Evolutionary conservation across 2,888 invertebrate genomes (phyloP).

Genomic region (Timandra comae): DNA sequence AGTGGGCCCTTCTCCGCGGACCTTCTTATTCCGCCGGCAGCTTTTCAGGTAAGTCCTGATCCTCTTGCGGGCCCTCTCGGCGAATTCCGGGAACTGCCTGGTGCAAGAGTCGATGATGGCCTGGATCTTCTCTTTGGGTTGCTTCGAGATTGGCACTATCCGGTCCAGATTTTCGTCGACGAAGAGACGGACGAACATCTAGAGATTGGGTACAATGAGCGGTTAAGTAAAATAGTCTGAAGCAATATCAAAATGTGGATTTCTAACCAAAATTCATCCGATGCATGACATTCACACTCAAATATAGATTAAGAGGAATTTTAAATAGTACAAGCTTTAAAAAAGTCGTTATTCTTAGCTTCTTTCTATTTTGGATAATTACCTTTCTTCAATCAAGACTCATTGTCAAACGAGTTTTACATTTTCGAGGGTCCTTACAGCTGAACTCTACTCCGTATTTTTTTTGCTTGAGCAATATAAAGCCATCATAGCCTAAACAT

Average conservation of each 20-base stretch:
- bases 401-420: too few species aligned
- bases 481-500: too few species aligned
- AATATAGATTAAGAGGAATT: too few species aligned
- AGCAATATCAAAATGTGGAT: background rate
- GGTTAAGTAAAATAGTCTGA: conserved; percentile 6
- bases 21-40: conserved; percentile 94
- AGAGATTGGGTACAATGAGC: conserved; percentile 26
- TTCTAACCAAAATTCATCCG: too few species aligned
- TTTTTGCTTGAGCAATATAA: too few species aligned
- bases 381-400: too few species aligned
- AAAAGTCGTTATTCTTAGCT: too few species aligned
- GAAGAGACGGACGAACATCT: conserved; percentile 98
- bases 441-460: too few species aligned
- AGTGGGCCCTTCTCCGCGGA: conserved; percentile 82
- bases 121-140: conserved; percentile 98
- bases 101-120: conserved; percentile 98
- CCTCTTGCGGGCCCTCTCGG: conserved; percentile 94
- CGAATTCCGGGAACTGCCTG: conserved; percentile 97
- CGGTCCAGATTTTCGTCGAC: conserved; percentile 98
- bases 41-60: conserved; percentile 97
- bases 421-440: too few species aligned
- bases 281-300: background rate
- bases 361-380: too few species aligned
- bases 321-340: too few species aligned
- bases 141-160: conserved; percentile 97